Base-by-base conservation (phyloP, 2,113 vertebrate species). In the Emydura subglobosa region DNA sequence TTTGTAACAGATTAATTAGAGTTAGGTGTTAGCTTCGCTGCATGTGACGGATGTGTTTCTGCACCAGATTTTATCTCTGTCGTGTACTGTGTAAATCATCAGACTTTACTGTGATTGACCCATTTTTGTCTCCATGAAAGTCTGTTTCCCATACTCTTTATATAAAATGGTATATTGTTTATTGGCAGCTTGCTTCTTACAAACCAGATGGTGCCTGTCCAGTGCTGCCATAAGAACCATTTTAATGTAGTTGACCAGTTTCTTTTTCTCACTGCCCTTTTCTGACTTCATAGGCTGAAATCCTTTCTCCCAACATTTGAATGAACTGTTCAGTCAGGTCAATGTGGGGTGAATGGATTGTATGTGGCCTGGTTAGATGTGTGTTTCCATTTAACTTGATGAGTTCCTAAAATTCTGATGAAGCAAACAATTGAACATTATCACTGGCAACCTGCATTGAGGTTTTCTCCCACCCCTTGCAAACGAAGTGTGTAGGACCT, bases 401-500 rank as follows among this genome's bases (percentile, higher is more conserved):
- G 57, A 57, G 1, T 44, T 34, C 47, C 76, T 0, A 3, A 68
- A n/a, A 53, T 78, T 6, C 79, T 29, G 65, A 10, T 6, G 82
- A 10, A 22, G 74, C 16, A 84, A 72, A 54, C 51, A 76, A 83
- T 51, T n/a, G 11, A 54, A 31, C 34, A 65, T 79, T 47, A 1
- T 6, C 47, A 1, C 47, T 2, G 22, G 5, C 7, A 3, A 1
- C 10, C 34, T 24, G 39, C 83, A 57, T 29, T 44, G 59, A 80
- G 29, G 3, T 29, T 13, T 22, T 14, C 0, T 0, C 49, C 29
- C 10, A 0, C 6, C 44, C 17, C 17, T 3, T 49, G 0, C 1
- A 0, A 0, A 3, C 0, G 0, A 16, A 4, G 16, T 0, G 25
- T 55, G 76, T 53, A 51, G 80, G 53, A 1, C 53, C 24, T 31